These are phyloP conservation scores for Ceratina calcarata DNA, from an alignment of 1,140 invertebrate genomes.

Conservation along the genomic window DNA sequence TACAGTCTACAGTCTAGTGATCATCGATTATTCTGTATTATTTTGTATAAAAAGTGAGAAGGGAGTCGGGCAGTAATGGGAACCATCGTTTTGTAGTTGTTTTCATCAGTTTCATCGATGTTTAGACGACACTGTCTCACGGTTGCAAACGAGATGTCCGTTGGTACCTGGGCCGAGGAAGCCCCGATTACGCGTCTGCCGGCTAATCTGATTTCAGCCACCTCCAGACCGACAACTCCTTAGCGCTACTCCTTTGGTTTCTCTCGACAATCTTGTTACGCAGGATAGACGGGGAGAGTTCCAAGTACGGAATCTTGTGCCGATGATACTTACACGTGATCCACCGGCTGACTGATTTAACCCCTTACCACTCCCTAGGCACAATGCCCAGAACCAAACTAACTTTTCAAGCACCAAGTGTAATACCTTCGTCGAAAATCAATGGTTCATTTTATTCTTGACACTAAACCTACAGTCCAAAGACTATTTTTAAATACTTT, in stretches of 20 bases:
- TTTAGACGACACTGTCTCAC: constrained; percentile 10
- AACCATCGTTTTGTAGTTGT: background rate
- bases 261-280: constrained; percentile 76
- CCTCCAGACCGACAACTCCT: constrained; percentile 75
- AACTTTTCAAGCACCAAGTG: background rate
- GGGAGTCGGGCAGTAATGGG: background rate
- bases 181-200: constrained; percentile 73
- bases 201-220: constrained; percentile 75
- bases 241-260: constrained; percentile 78
- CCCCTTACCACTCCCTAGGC: background rate
- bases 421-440: no score
- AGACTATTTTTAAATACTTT: no score
- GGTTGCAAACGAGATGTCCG: constrained; percentile 53
- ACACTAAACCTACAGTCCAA: no score
- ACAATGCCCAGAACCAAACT: background rate
- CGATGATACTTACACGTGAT: constrained; percentile 41
- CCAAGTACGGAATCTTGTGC: constrained; percentile 50
- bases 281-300: constrained; percentile 67
- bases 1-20: no score
- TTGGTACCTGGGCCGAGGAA: constrained; percentile 62
- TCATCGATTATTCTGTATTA: no score
- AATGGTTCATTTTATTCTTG: no score
- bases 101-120: background rate
- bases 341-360: background rate
- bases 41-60: no score